These are phyloP conservation scores for Monoplex corrugatus DNA, from an alignment of 2,888 invertebrate species.

Conservation along the genomic window DNA sequence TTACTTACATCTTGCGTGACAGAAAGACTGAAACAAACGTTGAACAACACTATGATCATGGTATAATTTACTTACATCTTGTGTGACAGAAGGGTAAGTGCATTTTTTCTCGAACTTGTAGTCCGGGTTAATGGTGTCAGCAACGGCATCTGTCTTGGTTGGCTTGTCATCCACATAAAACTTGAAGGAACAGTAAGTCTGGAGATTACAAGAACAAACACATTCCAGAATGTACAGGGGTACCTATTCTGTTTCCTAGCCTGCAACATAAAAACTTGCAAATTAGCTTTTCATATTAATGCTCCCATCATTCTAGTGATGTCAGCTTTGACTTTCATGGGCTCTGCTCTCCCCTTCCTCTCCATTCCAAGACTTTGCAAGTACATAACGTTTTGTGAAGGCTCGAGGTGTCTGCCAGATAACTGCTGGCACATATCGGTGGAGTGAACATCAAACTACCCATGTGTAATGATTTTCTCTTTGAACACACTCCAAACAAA, in stretches of 20 bases:
- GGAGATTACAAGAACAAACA: slow-evolving; percentile 50
- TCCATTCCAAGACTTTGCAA: not conserved
- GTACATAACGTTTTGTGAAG: no score
- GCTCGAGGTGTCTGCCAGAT: no score
- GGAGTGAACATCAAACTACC: no score
- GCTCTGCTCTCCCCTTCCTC: not conserved
- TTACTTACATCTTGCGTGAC: slow-evolving; percentile 81
- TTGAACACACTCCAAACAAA: no score
- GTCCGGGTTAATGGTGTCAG: slow-evolving; percentile 82
- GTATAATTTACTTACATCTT: slow-evolving; percentile 79
- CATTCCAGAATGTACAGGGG: not conserved
- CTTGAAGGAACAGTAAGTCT: slow-evolving; percentile 83
- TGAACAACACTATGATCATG: not conserved
- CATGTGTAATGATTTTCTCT: no score
- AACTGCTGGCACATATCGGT: no score
- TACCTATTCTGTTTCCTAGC: not conserved
- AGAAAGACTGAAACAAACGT: no score
- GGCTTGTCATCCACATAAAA: slow-evolving; percentile 83
- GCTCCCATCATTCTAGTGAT: no score
- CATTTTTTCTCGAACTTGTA: slow-evolving; percentile 83
- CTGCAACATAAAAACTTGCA: no score
- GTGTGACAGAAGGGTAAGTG: slow-evolving; percentile 82
- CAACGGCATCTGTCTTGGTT: slow-evolving; percentile 77
- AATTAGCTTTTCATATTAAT: no score
- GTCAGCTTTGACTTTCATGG: no score